Percentiles rank a stretch among this genome's conserved stretches.
phyloP scores from a whole-genome alignment of 2,797 vertebrate genomes.

The Gorsachius magnificus region DNA sequence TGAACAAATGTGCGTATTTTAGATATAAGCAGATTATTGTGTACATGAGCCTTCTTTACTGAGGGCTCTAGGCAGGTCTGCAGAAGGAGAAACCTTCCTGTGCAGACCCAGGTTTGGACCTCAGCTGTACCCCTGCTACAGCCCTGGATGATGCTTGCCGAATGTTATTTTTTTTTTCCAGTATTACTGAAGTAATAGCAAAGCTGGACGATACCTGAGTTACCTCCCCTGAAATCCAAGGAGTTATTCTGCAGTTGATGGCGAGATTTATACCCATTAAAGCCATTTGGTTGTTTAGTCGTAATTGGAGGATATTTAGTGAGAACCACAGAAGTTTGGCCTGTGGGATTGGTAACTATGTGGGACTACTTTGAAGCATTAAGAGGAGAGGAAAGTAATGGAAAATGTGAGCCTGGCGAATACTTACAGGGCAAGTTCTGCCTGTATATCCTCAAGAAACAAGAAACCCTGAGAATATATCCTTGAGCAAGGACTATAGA shows the following conservation, averaged over 20 bases:
- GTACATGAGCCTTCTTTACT: not conserved
- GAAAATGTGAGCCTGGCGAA: not conserved
- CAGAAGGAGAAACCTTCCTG: not conserved
- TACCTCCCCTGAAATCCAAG: not conserved
- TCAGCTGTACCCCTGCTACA: accelerated
- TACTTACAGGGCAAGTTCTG: not conserved
- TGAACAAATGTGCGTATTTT: not conserved
- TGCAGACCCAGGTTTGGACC: not conserved
- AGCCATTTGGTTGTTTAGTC: not conserved
- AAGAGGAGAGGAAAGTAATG: not conserved
- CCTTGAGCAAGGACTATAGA: not conserved
- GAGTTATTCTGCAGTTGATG: not conserved
- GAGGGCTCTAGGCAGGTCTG: not conserved
- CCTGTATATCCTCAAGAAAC: not conserved
- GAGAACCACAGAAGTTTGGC: not conserved
- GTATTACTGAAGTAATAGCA: not conserved
- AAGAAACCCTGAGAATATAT: not conserved
- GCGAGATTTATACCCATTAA: not conserved
- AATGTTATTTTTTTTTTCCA: not conserved
- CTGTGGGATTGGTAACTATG: not conserved
- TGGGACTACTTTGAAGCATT: not conserved
- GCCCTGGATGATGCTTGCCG: not conserved
- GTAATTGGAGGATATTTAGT: not conserved
- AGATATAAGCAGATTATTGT: not conserved
- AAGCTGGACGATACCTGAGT: not conserved